Base-by-base conservation (phyloP, 1,140 invertebrate species). In the Apis florea region DNA sequence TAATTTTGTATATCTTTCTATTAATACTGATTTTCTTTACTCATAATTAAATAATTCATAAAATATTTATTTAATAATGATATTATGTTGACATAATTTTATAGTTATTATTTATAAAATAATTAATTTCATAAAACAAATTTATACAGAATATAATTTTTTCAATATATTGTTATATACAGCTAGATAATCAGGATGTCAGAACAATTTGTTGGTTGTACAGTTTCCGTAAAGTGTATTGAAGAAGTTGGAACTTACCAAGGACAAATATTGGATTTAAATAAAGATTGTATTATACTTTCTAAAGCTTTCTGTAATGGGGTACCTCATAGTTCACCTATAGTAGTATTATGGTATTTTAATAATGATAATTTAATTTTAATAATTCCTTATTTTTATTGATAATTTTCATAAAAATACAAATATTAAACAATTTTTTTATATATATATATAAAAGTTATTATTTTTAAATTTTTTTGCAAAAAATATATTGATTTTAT, bases 261-360 rank as follows among this genome's bases (percentile, higher is more conserved):
- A 92, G 97, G 97, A 26, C 95, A 96, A 88, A 97, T 98, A 75
- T 92, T 95, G 40, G 95, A 95, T 89, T 96, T 97, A 19, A 96
- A 97, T 84, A 95, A 95, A 66, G 93, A 94, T 84, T 95, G 95
- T 49, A 95, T 98, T 61, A 97, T 96, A 6, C 94, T 98, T 53
- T 95, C 94, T 19, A 96, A 97, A 91, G 96, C 96, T 13, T 98
- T 97, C 91, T 95, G 96, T 82, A 97, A 98, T 94, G 97, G 97
- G 10, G 95, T 97, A 31, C 96, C 96, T 63, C 93, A 95, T 86
- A 93, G 94, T 63, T 93, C 95, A 53, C 92, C 94, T 13, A 93
- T 95, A 86, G 94, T 96, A 61, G 95, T 94, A 54, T 91, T 96
- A 31, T 94, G 93, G 94, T 95, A 93, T 91, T 71, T 80, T 47